Conservation (phyloP, 2,797 vertebrate species). For the Schizopygopsis pylzovi region DNA sequence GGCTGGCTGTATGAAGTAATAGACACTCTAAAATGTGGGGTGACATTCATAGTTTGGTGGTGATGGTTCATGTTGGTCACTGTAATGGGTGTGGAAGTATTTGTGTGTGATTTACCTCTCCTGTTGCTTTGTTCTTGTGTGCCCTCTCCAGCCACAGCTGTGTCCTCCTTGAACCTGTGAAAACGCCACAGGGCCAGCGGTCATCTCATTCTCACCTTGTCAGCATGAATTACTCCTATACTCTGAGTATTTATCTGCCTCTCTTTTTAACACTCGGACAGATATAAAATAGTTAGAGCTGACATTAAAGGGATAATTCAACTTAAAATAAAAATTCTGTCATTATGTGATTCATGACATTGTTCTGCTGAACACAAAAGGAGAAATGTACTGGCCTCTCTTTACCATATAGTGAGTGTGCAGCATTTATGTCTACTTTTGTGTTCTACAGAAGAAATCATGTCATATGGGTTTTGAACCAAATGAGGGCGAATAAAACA, state of each 20-base stretch:
- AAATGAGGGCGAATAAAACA: not conserved
- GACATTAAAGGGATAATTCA: not conserved
- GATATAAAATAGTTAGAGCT: not conserved
- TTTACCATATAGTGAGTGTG: not conserved
- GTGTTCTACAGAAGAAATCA: not conserved
- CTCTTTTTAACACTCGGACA: not conserved
- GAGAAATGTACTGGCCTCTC: not conserved
- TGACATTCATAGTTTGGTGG: not conserved
- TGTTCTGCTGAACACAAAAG: not conserved
- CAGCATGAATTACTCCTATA: constrained; percentile 36
- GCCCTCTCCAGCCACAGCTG: constrained; percentile 68
- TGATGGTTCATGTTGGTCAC: not conserved
- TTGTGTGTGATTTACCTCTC: constrained; percentile 74
- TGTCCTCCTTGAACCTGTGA: constrained; percentile 84
- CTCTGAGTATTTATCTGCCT: not conserved
- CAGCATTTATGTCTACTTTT: not conserved
- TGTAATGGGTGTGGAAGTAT: not conserved
- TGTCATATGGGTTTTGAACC: not conserved
- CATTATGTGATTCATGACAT: not conserved
- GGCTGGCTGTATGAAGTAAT: not conserved
- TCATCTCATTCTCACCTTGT: constrained; percentile 44
- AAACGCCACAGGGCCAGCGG: constrained; percentile 62
- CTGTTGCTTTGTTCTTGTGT: constrained; percentile 69
- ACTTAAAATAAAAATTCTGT: not conserved
- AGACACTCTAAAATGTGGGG: not conserved